Conservation (phyloP, 2,113 vertebrate species). For the Dicrurus megarhynchus region DNA sequence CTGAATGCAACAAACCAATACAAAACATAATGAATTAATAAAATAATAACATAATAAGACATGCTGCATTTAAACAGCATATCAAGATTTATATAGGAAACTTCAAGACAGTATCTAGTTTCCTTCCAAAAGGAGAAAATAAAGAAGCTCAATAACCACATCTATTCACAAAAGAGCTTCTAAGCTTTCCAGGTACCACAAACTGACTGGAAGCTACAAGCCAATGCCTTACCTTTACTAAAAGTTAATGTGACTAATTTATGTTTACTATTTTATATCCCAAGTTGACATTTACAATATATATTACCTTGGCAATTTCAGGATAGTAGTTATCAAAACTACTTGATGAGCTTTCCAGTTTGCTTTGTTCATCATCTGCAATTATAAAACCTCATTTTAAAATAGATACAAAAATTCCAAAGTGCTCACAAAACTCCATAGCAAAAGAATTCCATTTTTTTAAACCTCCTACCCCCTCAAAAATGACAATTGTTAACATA, state of each 20-base stretch:
- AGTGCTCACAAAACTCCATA: not conserved
- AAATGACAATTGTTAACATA: not conserved
- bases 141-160: not conserved
- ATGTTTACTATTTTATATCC: not conserved
- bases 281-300: not conserved
- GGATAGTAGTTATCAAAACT: conserved; percentile 91
- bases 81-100: not conserved
- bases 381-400: conserved; percentile 39
- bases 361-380: conserved; percentile 93
- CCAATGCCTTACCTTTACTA: not conserved
- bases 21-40: not conserved
- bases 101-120: not conserved
- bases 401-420: not conserved
- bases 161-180: not conserved
- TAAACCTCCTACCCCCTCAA: not conserved
- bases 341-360: conserved; percentile 87
- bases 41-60: not conserved
- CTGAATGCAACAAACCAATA: not conserved
- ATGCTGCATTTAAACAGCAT: not conserved
- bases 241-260: not conserved
- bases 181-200: not conserved
- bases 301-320: conserved; percentile 78
- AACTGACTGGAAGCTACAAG: not conserved
- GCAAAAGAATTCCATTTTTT: not conserved
- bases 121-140: not conserved